Percentiles rank a stretch among this genome's conserved stretches.
phyloP scores from a whole-genome alignment of 2,113 vertebrate genomes.

The Xenus cinereus region DNA sequence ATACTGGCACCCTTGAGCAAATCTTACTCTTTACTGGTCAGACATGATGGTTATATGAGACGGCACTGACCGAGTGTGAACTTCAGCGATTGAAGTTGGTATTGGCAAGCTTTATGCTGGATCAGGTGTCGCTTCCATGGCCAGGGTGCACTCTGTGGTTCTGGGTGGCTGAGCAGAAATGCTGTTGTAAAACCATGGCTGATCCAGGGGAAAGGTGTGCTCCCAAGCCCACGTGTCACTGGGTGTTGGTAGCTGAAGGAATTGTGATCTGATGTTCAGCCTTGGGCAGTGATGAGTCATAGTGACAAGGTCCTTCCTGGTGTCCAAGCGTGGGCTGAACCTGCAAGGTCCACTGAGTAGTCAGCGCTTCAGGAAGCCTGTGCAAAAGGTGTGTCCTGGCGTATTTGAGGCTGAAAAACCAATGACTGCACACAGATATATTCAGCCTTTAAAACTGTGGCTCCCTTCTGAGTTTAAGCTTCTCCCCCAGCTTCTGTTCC shows the following conservation, averaged over 20 bases:
- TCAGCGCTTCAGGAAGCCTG: neutral
- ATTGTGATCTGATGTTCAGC: neutral
- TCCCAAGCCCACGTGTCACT: rapidly evolving
- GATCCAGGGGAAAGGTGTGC: neutral
- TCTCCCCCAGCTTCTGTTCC: neutral
- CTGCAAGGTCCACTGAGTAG: neutral
- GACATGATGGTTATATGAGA: neutral
- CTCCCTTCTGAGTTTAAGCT: neutral
- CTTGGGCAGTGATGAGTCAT: neutral
- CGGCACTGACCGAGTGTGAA: rapidly evolving
- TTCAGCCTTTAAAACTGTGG: neutral
- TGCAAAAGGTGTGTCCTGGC: neutral
- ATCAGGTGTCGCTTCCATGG: neutral
- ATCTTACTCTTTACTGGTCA: neutral
- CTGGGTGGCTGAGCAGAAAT: neutral
- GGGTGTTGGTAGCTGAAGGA: neutral
- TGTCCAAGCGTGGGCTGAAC: neutral
- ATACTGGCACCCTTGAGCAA: neutral
- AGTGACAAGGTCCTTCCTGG: neutral
- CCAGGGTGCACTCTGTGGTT: neutral
- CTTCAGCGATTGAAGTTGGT: neutral
- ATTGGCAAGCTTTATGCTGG: neutral
- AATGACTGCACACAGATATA: rapidly evolving
- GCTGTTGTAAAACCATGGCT: neutral
- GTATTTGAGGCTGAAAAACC: neutral